Base-by-base conservation (phyloP, 2,888 invertebrate species). In the Oscheius sp. region DNA sequence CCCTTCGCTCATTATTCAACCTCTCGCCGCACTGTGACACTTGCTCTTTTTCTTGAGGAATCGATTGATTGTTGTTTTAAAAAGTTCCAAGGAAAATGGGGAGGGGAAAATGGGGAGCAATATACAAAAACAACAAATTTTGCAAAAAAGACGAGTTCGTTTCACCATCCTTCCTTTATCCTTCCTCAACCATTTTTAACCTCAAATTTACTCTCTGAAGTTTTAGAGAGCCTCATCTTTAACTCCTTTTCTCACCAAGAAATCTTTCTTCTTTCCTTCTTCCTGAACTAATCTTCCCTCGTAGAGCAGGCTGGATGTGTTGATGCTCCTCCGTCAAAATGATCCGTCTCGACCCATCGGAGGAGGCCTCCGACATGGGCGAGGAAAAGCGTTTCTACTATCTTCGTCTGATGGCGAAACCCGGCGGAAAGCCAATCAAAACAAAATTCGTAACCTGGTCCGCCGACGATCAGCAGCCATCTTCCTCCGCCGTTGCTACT, bases 381-480 rank as follows among this genome's bases (percentile, higher is more conserved):
- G 75, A 75, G 45, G 84, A 84, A 66, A 82, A 84, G 62, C 77
- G 84, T 24, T 86, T 86, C 73, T 86, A 86, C 69, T 86, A 86
- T 71, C 72, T 86, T 50, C 75, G 85, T 32, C 70, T 86, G 51
- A 86, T 86, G 86, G 84, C 86, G 8, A 85, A 85, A 73, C 82
- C 84, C 33, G 74, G 74, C 30, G 75, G 78, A 12, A 84, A 82
- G 61, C 86, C 86, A 22, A 85, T 85, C 33, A 81, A 81, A 59
- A 84, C 86, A 63, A 86, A 86, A 67, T 86, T 86, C 68, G 82
- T 81, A 3, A 80, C 81, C 32, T 86, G 86, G 85, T 76, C 80
- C 2, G 73, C 77, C 24, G 76, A 79, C 45, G 74, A 73, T 33
- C 73, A 76, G 36, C 66, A 70, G 9, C 17, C 36, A 12, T 47